Percentiles rank a stretch among this genome's conserved stretches.
These are phyloP conservation scores for Otolemur crassicaudatus DNA, from an alignment of 2,797 vertebrate species.

Conservation along the genomic window DNA sequence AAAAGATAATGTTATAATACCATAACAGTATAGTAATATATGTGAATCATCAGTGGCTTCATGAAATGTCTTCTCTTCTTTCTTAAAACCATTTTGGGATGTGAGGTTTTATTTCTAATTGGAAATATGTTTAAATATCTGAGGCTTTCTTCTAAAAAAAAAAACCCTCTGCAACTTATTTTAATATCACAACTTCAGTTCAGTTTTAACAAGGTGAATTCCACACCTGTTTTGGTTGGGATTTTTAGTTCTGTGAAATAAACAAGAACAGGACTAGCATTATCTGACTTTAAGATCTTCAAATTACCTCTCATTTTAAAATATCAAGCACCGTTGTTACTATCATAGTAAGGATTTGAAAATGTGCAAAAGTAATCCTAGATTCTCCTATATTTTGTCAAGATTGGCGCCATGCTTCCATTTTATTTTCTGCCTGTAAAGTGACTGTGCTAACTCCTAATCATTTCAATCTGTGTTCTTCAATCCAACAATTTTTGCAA, in stretches of 20 bases:
- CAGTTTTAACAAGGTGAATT: constrained; percentile 75
- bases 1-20: neutral
- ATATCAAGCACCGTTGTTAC: constrained; percentile 16
- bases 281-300: constrained; percentile 50
- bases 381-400: constrained; percentile 14
- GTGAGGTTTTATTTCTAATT: constrained; percentile 27
- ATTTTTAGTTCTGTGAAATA: constrained; percentile 61
- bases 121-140: constrained; percentile 34
- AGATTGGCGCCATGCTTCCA: neutral
- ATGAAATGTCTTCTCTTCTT: neutral
- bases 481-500: neutral
- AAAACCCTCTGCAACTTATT: neutral
- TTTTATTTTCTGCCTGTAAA: constrained; percentile 60
- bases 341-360: constrained; percentile 39
- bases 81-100: neutral
- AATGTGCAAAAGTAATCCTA: constrained; percentile 44
- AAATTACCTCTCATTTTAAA: constrained; percentile 63
- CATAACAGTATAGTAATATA: neutral
- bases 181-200: constrained; percentile 65
- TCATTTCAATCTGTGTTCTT: constrained; percentile 52
- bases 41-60: neutral
- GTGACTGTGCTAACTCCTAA: constrained; percentile 31
- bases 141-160: constrained; percentile 32
- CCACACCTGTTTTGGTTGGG: constrained; percentile 72
- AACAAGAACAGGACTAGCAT: constrained; percentile 46